Conservation (phyloP, 92 coral and sea anemone genomes). For the Virgularia gustaviana region DNA sequence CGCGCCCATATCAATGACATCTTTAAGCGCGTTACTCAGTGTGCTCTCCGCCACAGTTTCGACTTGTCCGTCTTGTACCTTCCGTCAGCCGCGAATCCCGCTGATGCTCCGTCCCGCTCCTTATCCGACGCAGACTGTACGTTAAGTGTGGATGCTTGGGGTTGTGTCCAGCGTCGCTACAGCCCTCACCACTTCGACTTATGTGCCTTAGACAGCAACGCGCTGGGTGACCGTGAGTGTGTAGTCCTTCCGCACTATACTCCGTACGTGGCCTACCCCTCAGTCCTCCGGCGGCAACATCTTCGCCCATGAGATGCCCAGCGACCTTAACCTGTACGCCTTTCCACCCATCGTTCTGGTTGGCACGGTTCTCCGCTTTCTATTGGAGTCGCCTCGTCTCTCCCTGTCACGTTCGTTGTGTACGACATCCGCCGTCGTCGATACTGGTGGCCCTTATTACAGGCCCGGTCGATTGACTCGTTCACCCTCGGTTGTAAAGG, state of each 20-base stretch:
- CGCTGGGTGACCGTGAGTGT: conserved; percentile 24
- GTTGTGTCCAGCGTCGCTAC: conserved; percentile 26
- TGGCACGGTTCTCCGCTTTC: conserved; percentile 44
- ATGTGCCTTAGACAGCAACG: conserved; percentile 54
- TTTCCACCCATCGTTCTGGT: conserved; percentile 40
- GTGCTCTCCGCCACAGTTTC: background rate
- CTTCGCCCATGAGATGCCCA: conserved; percentile 47
- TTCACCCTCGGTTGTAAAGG: conserved; percentile 13
- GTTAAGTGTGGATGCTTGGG: conserved; percentile 39
- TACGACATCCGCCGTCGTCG: conserved; percentile 16
- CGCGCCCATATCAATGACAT: too few species aligned
- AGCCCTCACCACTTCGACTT: conserved; percentile 52
- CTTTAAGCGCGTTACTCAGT: background rate
- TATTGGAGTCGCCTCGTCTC: conserved; percentile 4
- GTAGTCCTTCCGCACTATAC: conserved; percentile 32
- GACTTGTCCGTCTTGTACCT: background rate
- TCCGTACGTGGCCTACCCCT: conserved; percentile 53
- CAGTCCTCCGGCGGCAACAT: conserved; percentile 11
- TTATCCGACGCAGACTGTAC: conserved; percentile 38
- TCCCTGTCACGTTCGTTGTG: conserved; percentile 13
- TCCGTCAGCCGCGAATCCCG: conserved; percentile 41
- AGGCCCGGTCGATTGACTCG: conserved; percentile 14
- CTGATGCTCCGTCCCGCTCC: conserved; percentile 48
- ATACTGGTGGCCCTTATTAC: conserved; percentile 41
- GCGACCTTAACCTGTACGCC: conserved; percentile 37